Evolutionary conservation across 1,140 invertebrate genomes (phyloP), one percentile per base, ranked within the genome.

Genomic region (Dysdera silvatica): DNA sequence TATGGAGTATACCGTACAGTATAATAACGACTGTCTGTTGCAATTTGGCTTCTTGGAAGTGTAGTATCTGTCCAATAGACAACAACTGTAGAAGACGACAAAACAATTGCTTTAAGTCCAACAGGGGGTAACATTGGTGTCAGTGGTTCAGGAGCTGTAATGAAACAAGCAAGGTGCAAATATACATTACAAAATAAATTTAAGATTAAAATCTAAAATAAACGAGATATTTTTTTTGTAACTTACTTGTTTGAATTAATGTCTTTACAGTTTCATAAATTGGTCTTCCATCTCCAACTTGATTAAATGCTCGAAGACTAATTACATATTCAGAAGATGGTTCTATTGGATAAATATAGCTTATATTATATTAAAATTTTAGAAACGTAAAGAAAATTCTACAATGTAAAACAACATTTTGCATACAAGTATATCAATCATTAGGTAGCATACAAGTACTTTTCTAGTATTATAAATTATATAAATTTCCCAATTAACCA

Each of bases 261-360:
- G 92, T 98, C 69, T 87, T 83, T 1, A 94, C 89, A 24, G 89
- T 95, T 59, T 91, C 90, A 75, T 98, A 98, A 64, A 89, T 88
- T 12, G 89, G 89, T 29, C 84, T 84, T 1, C 96, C 95, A 70
- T 91, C 85, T 0, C 95, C 96, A 56, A 87, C 84, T 48, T 87
- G 82, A 79, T 99, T 99, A 67, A 84, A 87, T 3, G 95, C 95
- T 68, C 89, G 81, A 28, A 99, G 74, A 26, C 91, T 92, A 60
- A 99, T 89, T 5, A 99, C 95, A 78, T 99, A 99, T 71, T 98
- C 92, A 0, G 89, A 87, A 69, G 91, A 87, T 3, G 94, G 83
- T 71, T 95, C 91, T 66, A 23, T 10, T 48, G 26, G 31, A 18
- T 26, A 54, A 28, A 1, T 41, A 32, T 37, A 3, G 23, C 16